Evolutionary conservation across 2,797 vertebrate genomes (phyloP).

Genomic region (Eurystomus glaucurus): DNA sequence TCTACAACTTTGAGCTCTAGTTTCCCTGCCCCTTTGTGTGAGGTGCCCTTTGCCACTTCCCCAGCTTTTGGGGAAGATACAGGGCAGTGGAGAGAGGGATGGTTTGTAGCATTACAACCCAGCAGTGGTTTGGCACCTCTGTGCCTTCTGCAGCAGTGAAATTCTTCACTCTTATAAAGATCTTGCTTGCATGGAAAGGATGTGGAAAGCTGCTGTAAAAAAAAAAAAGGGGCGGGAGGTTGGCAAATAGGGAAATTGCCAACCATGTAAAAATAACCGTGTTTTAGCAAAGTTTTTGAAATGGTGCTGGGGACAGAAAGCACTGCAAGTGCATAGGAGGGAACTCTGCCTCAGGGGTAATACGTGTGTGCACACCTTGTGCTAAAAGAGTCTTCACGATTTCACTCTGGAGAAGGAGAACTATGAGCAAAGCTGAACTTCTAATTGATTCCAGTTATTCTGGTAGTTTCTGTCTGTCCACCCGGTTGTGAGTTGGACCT

Average conservation of each 20-base stretch:
- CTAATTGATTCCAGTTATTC: background rate
- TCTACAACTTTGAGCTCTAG: background rate
- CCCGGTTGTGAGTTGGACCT: background rate
- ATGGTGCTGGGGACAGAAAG: background rate
- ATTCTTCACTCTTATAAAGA: background rate
- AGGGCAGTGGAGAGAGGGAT: background rate
- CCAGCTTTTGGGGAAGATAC: rapidly evolving
- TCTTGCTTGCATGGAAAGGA: background rate
- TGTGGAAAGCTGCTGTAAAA: background rate
- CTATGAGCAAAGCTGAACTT: background rate
- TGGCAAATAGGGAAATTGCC: background rate
- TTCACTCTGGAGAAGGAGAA: background rate
- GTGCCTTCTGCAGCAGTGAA: background rate
- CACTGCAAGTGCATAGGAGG: background rate
- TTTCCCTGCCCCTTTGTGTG: background rate
- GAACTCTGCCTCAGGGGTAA: background rate
- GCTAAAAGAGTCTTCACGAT: rapidly evolving
- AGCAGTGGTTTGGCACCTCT: background rate
- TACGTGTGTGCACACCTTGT: rapidly evolving
- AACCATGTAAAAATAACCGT: background rate
- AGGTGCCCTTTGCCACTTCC: background rate
- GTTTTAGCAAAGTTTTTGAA: background rate
- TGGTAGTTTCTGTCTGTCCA: background rate
- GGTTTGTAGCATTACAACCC: background rate
- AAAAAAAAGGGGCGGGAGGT: background rate